Evolutionary conservation across 2,797 vertebrate species (phyloP), one percentile per base, ranked within the genome.

Genomic region (Danio albolineatus): DNA sequence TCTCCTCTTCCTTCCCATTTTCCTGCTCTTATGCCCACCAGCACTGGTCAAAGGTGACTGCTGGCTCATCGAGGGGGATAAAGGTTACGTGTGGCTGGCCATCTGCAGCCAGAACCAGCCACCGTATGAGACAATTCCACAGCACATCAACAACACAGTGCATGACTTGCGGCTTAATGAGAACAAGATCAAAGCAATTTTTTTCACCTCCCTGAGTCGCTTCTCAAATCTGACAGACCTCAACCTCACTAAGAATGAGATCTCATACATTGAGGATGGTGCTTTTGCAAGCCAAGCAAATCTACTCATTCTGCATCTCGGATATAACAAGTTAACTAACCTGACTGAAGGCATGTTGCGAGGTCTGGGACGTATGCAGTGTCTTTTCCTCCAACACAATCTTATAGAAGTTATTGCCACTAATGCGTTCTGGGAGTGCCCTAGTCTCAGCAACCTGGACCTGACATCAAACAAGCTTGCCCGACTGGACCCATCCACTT

Each of bases 41-140:
- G 39, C 39, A 38, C 56, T 81, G 0, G 96, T 95, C 82, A 90
- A 76, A 0, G 94, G 94, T 5, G 97, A 99, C 93, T 99, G 98
- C 90, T 99, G 98, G 98, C 94, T 99, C 80, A 99, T 99, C 1
- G 98, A 99, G 84, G 98, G 98, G 9, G 97, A 99, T 91, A 99
- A 99, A 90, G 98, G 98, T 71, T 99, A 98, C 0, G 97, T 99
- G 85, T 99, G 98, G 98, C 90, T 99, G 89, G 98, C 97, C 44
- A 99, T 99, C 92, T 99, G 98, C 94, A 99, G 98, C 91, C 97
- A 98, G 92, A 99, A 99, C 92, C 98, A 99, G 90, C 98, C 98
- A 0, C 98, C 97, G 0, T 99, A 98, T 0, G 98, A 99, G 91
- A 97, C 97, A 74, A 98, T 99, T 66, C 98, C 97, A 0, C 97